phyloP scores from a whole-genome alignment of 2,797 vertebrate genomes.

The Austrolebias charrua region DNA sequence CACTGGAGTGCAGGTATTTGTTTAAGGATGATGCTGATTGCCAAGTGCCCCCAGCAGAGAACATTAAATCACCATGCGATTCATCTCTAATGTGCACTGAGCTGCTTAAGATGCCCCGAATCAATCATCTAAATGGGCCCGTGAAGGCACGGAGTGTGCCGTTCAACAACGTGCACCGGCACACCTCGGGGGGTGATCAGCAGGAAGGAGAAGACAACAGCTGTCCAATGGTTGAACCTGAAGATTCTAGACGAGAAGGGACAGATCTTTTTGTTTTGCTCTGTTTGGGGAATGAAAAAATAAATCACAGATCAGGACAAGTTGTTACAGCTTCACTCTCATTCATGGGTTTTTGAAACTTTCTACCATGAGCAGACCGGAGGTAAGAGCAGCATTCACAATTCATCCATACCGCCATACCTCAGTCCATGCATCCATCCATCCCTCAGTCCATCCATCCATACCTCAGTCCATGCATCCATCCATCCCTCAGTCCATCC shows the following conservation, averaged over 20 bases:
- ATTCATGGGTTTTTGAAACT: background rate
- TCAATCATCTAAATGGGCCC: constrained; percentile 68
- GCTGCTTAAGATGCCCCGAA: constrained; percentile 53
- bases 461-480: too few relatives aligned
- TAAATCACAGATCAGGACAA: background rate
- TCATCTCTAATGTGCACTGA: constrained; percentile 64
- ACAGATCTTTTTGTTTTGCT: background rate
- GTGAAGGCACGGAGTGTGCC: constrained; percentile 41
- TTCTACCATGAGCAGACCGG: background rate
- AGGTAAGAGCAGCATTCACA: background rate
- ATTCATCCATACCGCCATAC: too few relatives aligned
- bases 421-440: too few relatives aligned
- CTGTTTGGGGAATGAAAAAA: background rate
- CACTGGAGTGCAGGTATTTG: constrained; percentile 47
- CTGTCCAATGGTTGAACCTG: constrained; percentile 18
- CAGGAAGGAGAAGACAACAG: constrained; percentile 17
- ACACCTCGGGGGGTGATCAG: constrained; percentile 41
- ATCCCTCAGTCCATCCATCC: too few relatives aligned
- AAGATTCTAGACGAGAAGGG: constrained; percentile 4
- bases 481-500: too few relatives aligned
- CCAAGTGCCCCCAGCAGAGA: constrained; percentile 43
- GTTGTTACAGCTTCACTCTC: background rate
- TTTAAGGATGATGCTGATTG: constrained; percentile 53
- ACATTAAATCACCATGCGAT: constrained; percentile 52
- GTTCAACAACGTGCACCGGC: constrained; percentile 53